phyloP scores from a whole-genome alignment of 2,113 vertebrate genomes.

The Marcusenius ussheri region DNA sequence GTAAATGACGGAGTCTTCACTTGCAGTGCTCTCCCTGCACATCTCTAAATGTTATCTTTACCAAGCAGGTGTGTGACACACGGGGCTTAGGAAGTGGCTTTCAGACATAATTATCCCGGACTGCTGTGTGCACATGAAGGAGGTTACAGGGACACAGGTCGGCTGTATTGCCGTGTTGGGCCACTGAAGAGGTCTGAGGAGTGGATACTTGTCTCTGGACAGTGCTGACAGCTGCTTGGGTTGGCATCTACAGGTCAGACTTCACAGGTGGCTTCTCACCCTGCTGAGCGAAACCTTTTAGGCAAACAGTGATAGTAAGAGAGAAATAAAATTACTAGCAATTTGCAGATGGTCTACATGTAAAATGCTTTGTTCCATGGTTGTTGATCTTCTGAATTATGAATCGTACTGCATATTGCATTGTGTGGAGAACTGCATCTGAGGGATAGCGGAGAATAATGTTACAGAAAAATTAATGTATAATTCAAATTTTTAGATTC shows the following conservation, averaged over 20 bases:
- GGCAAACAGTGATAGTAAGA: neutral
- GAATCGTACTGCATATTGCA: neutral
- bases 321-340: neutral
- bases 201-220: neutral
- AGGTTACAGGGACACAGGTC: conserved; percentile 6
- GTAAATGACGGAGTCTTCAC: neutral
- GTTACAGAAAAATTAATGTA: neutral
- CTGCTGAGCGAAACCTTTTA: neutral
- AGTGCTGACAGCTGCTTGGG: neutral
- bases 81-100: neutral
- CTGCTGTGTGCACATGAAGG: neutral
- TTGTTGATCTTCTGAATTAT: neutral
- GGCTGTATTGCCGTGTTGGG: neutral
- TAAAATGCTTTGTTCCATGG: neutral
- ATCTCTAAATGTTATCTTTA: conserved; percentile 22
- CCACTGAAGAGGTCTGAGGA: neutral
- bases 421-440: neutral
- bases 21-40: neutral
- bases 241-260: neutral
- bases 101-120: conserved; percentile 12
- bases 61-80: conserved; percentile 18
- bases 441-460: neutral
- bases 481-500: neutral
- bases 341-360: neutral
- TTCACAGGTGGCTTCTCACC: neutral